Evolutionary conservation across 2,888 invertebrate genomes (phyloP), one percentile per base, ranked within the genome.

Genomic region (Cordilura impudica): DNA sequence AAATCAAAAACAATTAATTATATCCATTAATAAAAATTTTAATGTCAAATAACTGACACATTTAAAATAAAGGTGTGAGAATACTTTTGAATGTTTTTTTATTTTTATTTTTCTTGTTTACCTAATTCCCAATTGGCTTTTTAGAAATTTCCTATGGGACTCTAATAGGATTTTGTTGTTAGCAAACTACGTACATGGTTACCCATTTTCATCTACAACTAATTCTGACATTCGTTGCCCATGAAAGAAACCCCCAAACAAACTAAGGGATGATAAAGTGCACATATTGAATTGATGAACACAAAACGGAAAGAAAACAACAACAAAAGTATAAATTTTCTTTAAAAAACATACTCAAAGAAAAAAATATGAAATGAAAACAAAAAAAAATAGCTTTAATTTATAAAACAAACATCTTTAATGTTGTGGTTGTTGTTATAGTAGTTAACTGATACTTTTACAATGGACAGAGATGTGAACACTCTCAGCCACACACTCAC

Each of bases 171-270:
- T 47, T 61, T 14, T 16, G 14, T 10, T 8, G 4, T 19, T 19
- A n/a, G 16, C 4, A 35, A 12, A 0, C 16, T 29, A 26, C 19
- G 16, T 19, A 4, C 19, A 60, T 58, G 66, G 73, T 66, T 66
- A 66, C 73, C 10, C 23, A 16, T 35, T 29, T 54, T 56, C 39
- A 69, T 56, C 69, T 58, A 47, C 7, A 71, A 61, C 26, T 19
- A 61, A 26, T 23, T 63, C 71, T 63, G 63, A 72, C 54, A 63
- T 71, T 71, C 61, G 51, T 53, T 49, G 16, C 39, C 18, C 26
- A 53, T 19, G 2, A n/a, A n/a, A n/a, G 21, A 26, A 26, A 19
- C 5, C 12, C 19, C 45, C 14, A 66, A 14, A 5, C 16, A 26
- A 45, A 26, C 26, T 45, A 29, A 45, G 60, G 61, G 70, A 10